Base-by-base conservation (phyloP, 2,113 vertebrate species). In the Sinocyclocheilus anophthalmus region DNA sequence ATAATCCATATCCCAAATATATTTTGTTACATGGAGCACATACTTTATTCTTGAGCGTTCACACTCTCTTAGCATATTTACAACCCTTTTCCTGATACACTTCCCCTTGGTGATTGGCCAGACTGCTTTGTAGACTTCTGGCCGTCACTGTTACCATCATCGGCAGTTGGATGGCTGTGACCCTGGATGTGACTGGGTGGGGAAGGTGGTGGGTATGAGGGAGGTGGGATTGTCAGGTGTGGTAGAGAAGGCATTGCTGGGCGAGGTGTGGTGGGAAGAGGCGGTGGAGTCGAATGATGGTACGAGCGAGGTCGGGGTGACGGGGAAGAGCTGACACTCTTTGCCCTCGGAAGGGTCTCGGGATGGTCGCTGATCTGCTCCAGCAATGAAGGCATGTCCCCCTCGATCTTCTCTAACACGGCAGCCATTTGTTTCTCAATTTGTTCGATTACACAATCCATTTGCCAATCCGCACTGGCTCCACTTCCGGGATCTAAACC, bases 401-500 rank as follows among this genome's bases (percentile, higher is more conserved):
- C 95, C 73, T 96, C 95, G 4, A 96, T 96, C 93, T 95, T 96
- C 88, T 96, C 95, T 85, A 96, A 92, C 70, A 96, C 95, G 0
- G 95, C 95, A 0, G 92, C 95, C 95, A 96, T 96, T 91, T 96
- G 95, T 84, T 95, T 95, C 84, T 96, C 95, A 48, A 96, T 96
- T 88, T 95, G 94, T 87, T 95, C 95, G 5, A 96, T 96, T 84
- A 94, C 95, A 39, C 93, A 95, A 91, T 96, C 95, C 95, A 96
- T 96, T 91, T 95, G 93, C 95, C 95, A 96, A 76, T 96, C 94
- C 2, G 92, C 88, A 53, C 91, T 90, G 4, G 90, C 59, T 50
- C 90, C 90, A 77, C 85, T 88, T 13, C 26, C 76, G 48, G 89
- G 93, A 30, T 90, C 93, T 30, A 95, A 87, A 84, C 92, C 92